Base-by-base conservation (phyloP, 2,113 vertebrate species). In the Dinomys branickii region DNA sequence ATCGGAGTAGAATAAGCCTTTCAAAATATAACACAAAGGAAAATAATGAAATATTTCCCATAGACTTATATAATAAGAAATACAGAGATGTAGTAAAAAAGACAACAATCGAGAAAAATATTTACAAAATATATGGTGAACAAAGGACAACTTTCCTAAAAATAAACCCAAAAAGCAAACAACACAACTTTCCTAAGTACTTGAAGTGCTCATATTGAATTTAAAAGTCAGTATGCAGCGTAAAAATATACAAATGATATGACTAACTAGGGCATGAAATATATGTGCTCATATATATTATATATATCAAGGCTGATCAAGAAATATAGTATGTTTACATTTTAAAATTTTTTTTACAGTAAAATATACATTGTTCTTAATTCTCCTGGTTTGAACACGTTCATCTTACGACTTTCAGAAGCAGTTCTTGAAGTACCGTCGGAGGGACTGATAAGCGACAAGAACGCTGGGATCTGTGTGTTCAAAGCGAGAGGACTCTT, bases 141-240 rank as follows among this genome's bases (percentile, higher is more conserved):
- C 78, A 75, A 91, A 91, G 17, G 26, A 9, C 24, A 85, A n/a
- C 30, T 93, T 93, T 85, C 47, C 71, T 75, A 85, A 82, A n/a
- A n/a, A n/a, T n/a, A n/a, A n/a, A n/a, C n/a, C n/a, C n/a, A n/a
- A n/a, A n/a, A n/a, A n/a, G n/a, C n/a, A n/a, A n/a, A n/a, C n/a
- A n/a, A n/a, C n/a, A 9, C 24, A 85, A n/a, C 30, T 93, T 93
- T 85, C 47, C 71, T 75, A 85, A 82, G 59, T 47, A 94, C 4
- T 5, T 54, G 33, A 24, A 30, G 78, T 26, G 22, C 30, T 90
- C 41, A 75, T 16, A 75, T 41, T 58, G 71, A 54, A 26, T 85
- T 85, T 88, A 58, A 73, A 92, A 87, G 61, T 77, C 38, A 83
- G 30, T 19, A 65, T 19, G 30, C 17, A 83, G 38, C 30, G 56